These are phyloP conservation scores for Takifugu rubripes DNA, from an alignment of 2,797 vertebrate species.

Conservation along the genomic window DNA sequence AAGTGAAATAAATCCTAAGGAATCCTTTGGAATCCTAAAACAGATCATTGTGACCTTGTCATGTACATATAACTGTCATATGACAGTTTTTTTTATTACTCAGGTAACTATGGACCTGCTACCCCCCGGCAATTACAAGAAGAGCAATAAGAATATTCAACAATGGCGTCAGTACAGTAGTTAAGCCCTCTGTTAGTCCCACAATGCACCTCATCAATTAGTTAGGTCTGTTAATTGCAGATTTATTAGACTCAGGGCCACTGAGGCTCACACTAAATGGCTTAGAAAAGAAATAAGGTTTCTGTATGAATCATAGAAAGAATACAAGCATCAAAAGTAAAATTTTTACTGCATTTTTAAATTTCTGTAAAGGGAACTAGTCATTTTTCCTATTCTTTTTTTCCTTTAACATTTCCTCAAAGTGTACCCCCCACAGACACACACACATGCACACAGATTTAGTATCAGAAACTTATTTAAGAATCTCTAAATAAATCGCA, in stretches of 20 bases:
- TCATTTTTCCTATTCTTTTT: neutral
- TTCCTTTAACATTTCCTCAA: neutral
- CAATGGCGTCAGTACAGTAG: constrained; percentile 66
- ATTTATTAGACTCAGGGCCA: constrained; percentile 71
- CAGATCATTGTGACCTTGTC: constrained; percentile 1
- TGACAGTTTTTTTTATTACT: too few species aligned
- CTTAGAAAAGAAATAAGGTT: constrained; percentile 40
- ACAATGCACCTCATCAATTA: constrained; percentile 77
- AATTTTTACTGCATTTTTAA: constrained; percentile 27
- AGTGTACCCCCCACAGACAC: neutral
- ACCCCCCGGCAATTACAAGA: constrained; percentile 70
- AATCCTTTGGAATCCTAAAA: neutral
- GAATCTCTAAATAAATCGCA: too few species aligned
- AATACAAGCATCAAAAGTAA: constrained; percentile 45
- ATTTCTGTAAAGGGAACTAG: neutral
- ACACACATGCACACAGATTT: neutral
- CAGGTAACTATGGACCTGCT: too few species aligned
- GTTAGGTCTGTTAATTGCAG: constrained; percentile 76
- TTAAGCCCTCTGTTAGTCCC: constrained; percentile 74
- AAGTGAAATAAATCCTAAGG: constrained; percentile 22
- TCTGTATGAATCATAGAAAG: constrained; percentile 50
- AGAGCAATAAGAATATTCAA: constrained; percentile 74
- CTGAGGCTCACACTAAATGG: constrained; percentile 65
- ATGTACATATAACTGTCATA: constrained; percentile 1
- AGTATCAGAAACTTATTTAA: too few species aligned